A percentile compares a stretch with the other conserved stretches of the same genome.
These are phyloP conservation scores for Tuberolachnus salignus DNA, from an alignment of 2,888 invertebrate species.

Conservation along the genomic window DNA sequence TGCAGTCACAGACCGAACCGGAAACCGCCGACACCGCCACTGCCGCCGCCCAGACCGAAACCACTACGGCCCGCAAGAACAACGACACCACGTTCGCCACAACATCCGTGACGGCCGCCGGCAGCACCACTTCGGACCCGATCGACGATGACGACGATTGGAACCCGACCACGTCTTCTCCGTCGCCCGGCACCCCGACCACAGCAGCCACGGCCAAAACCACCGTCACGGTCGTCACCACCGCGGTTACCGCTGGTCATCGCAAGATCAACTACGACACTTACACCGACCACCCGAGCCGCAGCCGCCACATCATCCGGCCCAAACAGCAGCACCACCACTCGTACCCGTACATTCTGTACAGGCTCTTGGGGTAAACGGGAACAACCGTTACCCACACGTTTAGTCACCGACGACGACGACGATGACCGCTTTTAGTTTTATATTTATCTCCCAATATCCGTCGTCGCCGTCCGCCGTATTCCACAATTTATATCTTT, in stretches of 20 bases:
- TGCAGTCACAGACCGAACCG: too few species aligned
- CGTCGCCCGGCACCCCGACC: neutral
- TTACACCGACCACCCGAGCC: conserved; percentile 63
- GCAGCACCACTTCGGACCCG: too few species aligned
- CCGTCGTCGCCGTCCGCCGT: neutral
- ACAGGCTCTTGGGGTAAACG: conserved; percentile 65
- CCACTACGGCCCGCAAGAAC: too few species aligned
- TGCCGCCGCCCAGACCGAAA: too few species aligned
- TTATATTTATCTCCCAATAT: neutral
- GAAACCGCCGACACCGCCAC: too few species aligned
- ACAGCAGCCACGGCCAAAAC: neutral
- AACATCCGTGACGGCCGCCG: too few species aligned
- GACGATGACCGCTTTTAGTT: neutral
- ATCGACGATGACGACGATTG: too few species aligned
- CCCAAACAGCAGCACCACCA: conserved; percentile 65
- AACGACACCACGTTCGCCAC: too few species aligned
- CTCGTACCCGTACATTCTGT: conserved; percentile 67
- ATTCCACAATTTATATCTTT: neutral
- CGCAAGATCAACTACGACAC: neutral
- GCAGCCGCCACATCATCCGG: conserved; percentile 64
- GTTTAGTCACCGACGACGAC: neutral
- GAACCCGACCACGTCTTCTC: too few species aligned
- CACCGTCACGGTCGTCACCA: neutral
- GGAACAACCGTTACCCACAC: neutral
- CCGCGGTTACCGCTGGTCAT: neutral